Evolutionary conservation across 1,140 invertebrate species (phyloP).

Genomic region (Bacillus rossius): DNA sequence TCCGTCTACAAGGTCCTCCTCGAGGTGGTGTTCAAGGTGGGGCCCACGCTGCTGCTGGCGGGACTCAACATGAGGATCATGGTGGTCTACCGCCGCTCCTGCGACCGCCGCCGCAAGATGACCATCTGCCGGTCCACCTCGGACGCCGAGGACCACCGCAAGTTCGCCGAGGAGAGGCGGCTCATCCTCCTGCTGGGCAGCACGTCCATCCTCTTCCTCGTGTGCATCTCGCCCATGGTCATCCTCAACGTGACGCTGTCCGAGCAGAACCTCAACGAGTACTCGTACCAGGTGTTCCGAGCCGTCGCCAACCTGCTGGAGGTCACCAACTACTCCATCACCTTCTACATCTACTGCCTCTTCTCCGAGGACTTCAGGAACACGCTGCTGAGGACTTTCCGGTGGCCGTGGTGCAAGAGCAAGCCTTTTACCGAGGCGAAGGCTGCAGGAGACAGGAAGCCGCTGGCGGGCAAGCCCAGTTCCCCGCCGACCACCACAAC

Average conservation of each 20-base stretch:
- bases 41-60: slow-evolving; percentile 60
- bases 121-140: slow-evolving; percentile 40
- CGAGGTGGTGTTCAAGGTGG: slow-evolving; percentile 39
- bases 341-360: slow-evolving; percentile 72
- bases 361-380: slow-evolving; percentile 72
- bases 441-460: background rate
- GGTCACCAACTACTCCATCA: slow-evolving; percentile 68
- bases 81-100: slow-evolving; percentile 58
- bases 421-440: background rate
- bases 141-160: slow-evolving; percentile 52
- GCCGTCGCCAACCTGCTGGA: slow-evolving; percentile 67
- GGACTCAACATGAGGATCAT: slow-evolving; percentile 64
- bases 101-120: slow-evolving; percentile 57
- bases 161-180: slow-evolving; percentile 64
- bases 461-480: background rate
- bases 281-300: slow-evolving; percentile 64
- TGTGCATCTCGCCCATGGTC: slow-evolving; percentile 70
- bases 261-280: slow-evolving; percentile 52
- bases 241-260: slow-evolving; percentile 63
- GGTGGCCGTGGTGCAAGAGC: slow-evolving; percentile 46
- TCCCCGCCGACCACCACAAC: background rate
- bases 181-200: slow-evolving; percentile 62
- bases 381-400: slow-evolving; percentile 58
- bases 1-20: slow-evolving; percentile 39
- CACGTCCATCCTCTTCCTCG: slow-evolving; percentile 64